These are phyloP conservation scores for Diachrysia chrysitis DNA, from an alignment of 2,888 invertebrate genomes.

Conservation along the genomic window DNA sequence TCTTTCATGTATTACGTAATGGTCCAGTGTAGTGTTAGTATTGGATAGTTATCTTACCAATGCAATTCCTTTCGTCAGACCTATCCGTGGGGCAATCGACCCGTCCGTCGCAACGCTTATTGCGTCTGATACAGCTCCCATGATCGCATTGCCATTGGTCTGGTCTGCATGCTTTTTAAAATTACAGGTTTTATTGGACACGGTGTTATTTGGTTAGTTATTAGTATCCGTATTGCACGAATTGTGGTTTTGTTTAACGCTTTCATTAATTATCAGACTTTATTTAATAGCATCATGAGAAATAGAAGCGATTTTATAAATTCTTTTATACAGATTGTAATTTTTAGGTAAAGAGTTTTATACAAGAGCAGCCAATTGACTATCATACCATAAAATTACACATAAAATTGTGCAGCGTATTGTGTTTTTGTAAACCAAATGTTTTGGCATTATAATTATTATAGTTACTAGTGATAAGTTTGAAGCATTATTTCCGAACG, in stretches of 20 bases:
- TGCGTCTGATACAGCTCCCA: constrained; percentile 90
- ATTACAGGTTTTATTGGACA: constrained; percentile 49
- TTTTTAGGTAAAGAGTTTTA: too few relatives aligned
- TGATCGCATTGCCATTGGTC: constrained; percentile 93
- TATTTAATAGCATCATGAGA: background rate
- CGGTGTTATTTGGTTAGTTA: constrained; percentile 55
- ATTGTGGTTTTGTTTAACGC: constrained; percentile 50
- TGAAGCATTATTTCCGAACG: background rate
- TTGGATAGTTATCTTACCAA: constrained; percentile 76
- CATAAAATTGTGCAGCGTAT: too few relatives aligned
- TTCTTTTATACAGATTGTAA: too few relatives aligned
- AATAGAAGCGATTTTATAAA: background rate
- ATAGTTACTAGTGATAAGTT: too few relatives aligned
- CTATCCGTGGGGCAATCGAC: constrained; percentile 92
- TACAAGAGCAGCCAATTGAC: too few relatives aligned
- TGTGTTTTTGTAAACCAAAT: too few relatives aligned
- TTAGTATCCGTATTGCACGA: constrained; percentile 31
- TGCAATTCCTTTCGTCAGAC: constrained; percentile 93
- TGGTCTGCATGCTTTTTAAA: constrained; percentile 90
- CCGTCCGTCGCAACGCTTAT: constrained; percentile 90
- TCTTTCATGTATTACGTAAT: background rate
- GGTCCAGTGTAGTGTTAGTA: constrained; percentile 11
- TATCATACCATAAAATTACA: too few relatives aligned
- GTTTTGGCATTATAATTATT: too few relatives aligned
- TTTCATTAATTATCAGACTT: background rate